These are phyloP conservation scores for Halcyon senegalensis DNA, from an alignment of 2,113 vertebrate genomes.

Conservation along the genomic window DNA sequence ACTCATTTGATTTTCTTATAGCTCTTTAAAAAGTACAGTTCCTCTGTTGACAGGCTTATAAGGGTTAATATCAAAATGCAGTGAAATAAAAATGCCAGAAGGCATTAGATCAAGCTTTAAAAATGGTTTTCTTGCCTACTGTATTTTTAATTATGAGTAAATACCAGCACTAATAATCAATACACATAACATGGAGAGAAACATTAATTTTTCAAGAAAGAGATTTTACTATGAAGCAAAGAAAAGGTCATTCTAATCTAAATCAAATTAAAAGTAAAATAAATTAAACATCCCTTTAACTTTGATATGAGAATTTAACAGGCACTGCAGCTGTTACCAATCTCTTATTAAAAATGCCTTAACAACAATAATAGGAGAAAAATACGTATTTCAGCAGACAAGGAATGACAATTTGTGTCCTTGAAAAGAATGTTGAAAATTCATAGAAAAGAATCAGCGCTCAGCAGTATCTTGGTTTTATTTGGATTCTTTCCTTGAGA, in stretches of 20 bases:
- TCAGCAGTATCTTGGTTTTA: not conserved
- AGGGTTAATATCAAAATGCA: not conserved
- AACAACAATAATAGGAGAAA: not conserved
- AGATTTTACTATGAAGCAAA: not conserved
- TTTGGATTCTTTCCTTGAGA: not conserved
- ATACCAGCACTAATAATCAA: constrained; percentile 28
- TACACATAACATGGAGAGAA: not conserved
- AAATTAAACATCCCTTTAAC: not conserved
- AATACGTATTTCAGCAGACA: not conserved
- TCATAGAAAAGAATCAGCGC: not conserved
- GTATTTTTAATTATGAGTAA: constrained; percentile 18
- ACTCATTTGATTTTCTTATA: not conserved
- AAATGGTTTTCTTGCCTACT: not conserved
- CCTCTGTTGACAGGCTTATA: not conserved
- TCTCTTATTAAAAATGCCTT: not conserved
- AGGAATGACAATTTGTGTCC: not conserved
- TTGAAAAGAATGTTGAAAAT: not conserved
- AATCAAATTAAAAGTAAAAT: constrained; percentile 2
- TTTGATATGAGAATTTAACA: not conserved
- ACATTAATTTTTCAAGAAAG: constrained; percentile 1
- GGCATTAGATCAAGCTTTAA: not conserved
- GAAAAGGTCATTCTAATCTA: constrained; percentile 23
- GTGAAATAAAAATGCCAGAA: not conserved
- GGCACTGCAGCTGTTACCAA: not conserved
- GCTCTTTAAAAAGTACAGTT: not conserved